phyloP scores from a whole-genome alignment of 2,797 vertebrate genomes.

The Falco novaeseelandiae region DNA sequence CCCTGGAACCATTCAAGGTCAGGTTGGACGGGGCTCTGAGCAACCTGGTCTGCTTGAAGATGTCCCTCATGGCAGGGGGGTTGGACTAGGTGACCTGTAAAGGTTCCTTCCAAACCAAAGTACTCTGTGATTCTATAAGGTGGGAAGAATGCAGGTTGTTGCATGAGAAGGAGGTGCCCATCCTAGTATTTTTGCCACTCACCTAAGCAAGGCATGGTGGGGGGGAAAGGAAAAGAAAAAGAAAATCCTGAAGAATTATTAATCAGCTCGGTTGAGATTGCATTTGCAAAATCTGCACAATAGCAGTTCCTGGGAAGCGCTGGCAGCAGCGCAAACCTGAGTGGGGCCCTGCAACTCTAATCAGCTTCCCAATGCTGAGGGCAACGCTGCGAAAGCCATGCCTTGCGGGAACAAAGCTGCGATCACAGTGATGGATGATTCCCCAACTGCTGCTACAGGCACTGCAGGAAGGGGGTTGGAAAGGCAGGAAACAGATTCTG shows the following conservation, averaged over 20 bases:
- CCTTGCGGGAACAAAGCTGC: not conserved
- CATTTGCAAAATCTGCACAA: not conserved
- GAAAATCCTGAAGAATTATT: not conserved
- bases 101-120: not conserved
- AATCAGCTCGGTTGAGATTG: not conserved
- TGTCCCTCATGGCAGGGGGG: rapidly evolving
- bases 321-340: not conserved
- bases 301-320: not conserved
- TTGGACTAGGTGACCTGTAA: not conserved
- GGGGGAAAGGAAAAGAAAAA: rapidly evolving
- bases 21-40: rapidly evolving
- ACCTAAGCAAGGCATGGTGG: rapidly evolving
- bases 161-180: rapidly evolving
- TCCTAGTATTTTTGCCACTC: not conserved
- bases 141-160: not conserved
- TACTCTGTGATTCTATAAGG: not conserved
- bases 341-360: not conserved
- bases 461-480: not conserved
- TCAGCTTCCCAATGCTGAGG: not conserved
- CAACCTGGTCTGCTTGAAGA: rapidly evolving
- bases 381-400: not conserved
- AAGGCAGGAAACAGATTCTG: not conserved
- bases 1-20: not conserved
- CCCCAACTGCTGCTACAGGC: not conserved
- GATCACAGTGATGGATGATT: not conserved